Evolutionary conservation across 2,113 vertebrate species (phyloP).

Genomic region (Toxotes jaculatrix): DNA sequence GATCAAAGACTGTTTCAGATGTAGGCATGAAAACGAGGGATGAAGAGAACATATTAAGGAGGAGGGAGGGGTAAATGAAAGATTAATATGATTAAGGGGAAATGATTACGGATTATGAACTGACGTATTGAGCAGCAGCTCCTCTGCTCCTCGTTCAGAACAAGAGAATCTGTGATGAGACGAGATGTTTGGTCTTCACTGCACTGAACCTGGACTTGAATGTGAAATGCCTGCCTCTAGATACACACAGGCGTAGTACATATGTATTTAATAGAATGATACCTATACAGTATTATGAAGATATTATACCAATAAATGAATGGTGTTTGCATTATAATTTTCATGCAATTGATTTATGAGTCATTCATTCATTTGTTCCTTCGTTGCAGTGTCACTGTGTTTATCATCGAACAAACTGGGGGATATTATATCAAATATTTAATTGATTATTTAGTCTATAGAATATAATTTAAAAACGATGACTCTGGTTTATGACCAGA

Average conservation of each 20-base stretch:
- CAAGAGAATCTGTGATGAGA: constrained; percentile 27
- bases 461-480: not conserved
- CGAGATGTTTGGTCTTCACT: constrained; percentile 51
- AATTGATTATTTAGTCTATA: not conserved
- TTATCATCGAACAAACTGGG: not conserved
- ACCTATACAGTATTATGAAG: constrained; percentile 67
- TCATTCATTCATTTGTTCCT: not conserved
- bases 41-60: not conserved
- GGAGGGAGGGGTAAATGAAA: not conserved
- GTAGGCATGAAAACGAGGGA: not conserved
- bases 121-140: constrained; percentile 22
- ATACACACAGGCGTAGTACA: constrained; percentile 65
- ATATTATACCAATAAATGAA: constrained; percentile 76
- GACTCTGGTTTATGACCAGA: not conserved
- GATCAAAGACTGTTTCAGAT: constrained; percentile 15
- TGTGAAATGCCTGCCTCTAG: constrained; percentile 73
- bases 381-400: not conserved
- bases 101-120: constrained; percentile 15
- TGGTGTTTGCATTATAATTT: constrained; percentile 70
- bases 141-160: constrained; percentile 20
- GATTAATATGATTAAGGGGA: constrained; percentile 1
- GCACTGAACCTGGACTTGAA: constrained; percentile 74
- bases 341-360: constrained; percentile 1
- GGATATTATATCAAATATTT: not conserved
- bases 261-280: constrained; percentile 74